Conservation (phyloP, 2,888 invertebrate species). For the Heliconius ethilla region DNA sequence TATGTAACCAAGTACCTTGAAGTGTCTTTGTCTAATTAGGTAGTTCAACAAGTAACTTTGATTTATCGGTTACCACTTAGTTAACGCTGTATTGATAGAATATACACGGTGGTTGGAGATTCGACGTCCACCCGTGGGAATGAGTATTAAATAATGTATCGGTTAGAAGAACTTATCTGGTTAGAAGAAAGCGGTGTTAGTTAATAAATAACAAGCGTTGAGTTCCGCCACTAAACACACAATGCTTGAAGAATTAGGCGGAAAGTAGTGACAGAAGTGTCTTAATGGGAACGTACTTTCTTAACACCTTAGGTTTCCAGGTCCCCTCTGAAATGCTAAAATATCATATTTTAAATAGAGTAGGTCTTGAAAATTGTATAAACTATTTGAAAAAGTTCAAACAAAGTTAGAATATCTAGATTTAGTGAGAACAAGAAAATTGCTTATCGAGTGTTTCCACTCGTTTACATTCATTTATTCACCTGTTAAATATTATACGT, state of each 20-base stretch:
- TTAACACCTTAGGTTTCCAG: too few relatives aligned
- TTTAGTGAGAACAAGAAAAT: constrained; percentile 5
- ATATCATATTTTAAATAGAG: neutral
- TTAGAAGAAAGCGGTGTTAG: too few relatives aligned
- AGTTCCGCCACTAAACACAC: neutral
- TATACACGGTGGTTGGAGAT: neutral
- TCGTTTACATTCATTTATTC: constrained; percentile 21
- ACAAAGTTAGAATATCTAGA: constrained; percentile 8
- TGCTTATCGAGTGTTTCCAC: constrained; percentile 1
- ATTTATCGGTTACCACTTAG: neutral
- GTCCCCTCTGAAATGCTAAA: neutral
- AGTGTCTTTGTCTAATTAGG: neutral
- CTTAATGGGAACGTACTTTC: too few relatives aligned
- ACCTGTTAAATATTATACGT: constrained; percentile 4
- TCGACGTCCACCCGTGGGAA: neutral
- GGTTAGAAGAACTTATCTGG: too few relatives aligned
- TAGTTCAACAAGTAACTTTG: neutral
- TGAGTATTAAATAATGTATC: neutral
- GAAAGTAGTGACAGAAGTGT: too few relatives aligned
- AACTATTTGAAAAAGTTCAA: neutral
- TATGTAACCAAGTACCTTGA: neutral
- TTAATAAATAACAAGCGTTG: neutral
- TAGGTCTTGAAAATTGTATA: neutral
- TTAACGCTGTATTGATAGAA: neutral
- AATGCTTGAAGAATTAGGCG: neutral